Percentiles rank a stretch among this genome's conserved stretches.
Conservation (phyloP, 2,797 vertebrate species). For the Xenopus petersii region DNA sequence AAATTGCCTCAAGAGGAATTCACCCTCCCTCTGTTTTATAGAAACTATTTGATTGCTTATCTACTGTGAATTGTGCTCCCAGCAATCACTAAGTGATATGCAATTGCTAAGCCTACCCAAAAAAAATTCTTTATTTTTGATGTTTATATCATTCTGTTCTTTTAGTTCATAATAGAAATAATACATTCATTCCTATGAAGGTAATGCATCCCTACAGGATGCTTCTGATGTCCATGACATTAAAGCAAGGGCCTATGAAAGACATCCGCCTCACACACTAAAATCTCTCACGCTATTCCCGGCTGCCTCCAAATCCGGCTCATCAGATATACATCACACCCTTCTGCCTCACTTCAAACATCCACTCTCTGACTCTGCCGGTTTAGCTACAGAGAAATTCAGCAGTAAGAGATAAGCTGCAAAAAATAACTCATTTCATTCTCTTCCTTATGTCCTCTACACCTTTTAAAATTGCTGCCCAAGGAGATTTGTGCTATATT, state of each 20-base stretch:
- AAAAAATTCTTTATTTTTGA: constrained; percentile 7
- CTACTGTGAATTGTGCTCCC: not conserved
- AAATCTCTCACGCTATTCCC: constrained; percentile 39
- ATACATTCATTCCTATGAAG: constrained; percentile 33
- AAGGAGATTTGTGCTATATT: constrained; percentile 5
- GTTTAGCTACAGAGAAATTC: constrained; percentile 36
- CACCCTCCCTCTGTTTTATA: too few relatives aligned
- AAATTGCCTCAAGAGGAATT: too few relatives aligned
- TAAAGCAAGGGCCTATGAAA: constrained; percentile 48
- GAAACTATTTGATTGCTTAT: not conserved
- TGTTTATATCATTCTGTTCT: constrained; percentile 18
- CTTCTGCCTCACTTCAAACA: constrained; percentile 31
- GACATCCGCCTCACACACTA: constrained; percentile 38
- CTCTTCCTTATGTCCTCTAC: constrained; percentile 18
- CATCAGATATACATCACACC: constrained; percentile 35
- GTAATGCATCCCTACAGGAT: constrained; percentile 27
- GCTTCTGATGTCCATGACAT: constrained; percentile 40
- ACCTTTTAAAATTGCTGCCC: constrained; percentile 31
- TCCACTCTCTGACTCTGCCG: constrained; percentile 8
- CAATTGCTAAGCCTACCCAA: constrained; percentile 7
- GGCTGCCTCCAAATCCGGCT: constrained; percentile 26
- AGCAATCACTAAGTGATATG: constrained; percentile 11
- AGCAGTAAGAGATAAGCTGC: constrained; percentile 27
- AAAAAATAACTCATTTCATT: constrained; percentile 34
- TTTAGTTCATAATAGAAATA: constrained; percentile 30